A percentile compares a stretch with the other conserved stretches of the same genome.
phyloP scores from a whole-genome alignment of 2,888 invertebrate species.

The Rapana venosa region DNA sequence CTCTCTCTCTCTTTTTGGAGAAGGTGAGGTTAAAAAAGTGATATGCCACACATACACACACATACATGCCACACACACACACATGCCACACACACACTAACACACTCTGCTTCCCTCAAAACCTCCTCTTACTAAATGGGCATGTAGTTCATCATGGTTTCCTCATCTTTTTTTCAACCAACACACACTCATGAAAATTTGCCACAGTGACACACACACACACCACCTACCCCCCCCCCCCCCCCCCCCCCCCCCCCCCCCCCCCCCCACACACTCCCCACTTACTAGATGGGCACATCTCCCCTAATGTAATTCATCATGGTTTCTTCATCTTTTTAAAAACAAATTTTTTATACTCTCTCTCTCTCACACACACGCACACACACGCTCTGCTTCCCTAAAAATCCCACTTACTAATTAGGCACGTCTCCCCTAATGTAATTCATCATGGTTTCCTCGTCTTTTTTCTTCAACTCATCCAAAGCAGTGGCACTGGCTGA shows the following conservation, averaged over 20 bases:
- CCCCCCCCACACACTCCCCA: no score
- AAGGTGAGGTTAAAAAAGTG: no score
- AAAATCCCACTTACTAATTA: slow-evolving; percentile 70
- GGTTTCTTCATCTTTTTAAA: slow-evolving; percentile 71
- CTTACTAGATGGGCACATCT: slow-evolving; percentile 76
- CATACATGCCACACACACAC: neutral
- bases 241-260: no score
- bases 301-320: slow-evolving; percentile 70
- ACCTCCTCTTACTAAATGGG: slow-evolving; percentile 74
- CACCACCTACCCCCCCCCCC: no score
- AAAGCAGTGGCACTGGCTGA: slow-evolving; percentile 74
- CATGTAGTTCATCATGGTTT: slow-evolving; percentile 66
- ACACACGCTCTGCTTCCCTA: neutral
- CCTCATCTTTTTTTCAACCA: slow-evolving; percentile 72
- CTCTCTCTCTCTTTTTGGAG: no score
- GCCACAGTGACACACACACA: no score
- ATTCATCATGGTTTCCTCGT: slow-evolving; percentile 66
- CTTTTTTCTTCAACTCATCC: slow-evolving; percentile 73
- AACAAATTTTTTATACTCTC: no score
- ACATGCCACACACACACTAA: neutral
- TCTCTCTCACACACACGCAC: no score
- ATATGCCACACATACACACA: no score
- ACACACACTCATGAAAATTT: no score
- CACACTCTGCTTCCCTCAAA: neutral
- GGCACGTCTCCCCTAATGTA: slow-evolving; percentile 75